A percentile compares a stretch with the other conserved stretches of the same genome.
These are phyloP conservation scores for Drosophila equinoxialis DNA, from an alignment of 1,140 invertebrate genomes.

Conservation along the genomic window DNA sequence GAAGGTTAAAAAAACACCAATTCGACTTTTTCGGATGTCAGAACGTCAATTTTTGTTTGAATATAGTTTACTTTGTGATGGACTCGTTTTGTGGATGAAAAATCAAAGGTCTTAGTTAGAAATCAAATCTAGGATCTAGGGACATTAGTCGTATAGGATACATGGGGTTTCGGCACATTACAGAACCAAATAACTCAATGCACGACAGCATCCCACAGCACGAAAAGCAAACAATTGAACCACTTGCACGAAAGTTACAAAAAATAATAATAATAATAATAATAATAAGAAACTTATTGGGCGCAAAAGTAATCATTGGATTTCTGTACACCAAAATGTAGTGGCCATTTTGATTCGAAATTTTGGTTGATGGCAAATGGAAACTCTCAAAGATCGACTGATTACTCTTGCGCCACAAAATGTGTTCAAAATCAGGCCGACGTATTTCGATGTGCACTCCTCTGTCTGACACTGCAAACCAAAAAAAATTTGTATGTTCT, in stretches of 20 bases:
- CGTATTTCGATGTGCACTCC: constrained; percentile 41
- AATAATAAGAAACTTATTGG: neutral
- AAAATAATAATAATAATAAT: neutral
- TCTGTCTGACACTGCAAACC: constrained; percentile 64
- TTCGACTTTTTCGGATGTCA: too few species aligned
- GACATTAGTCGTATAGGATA: too few species aligned
- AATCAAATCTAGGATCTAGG: too few species aligned
- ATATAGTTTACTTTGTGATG: too few species aligned
- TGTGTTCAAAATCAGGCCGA: constrained; percentile 32
- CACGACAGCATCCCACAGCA: constrained; percentile 15
- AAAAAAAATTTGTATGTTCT: constrained; percentile 69
- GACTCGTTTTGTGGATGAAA: too few species aligned
- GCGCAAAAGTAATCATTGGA: constrained; percentile 18
- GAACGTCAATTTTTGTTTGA: too few species aligned
- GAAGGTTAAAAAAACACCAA: too few species aligned
- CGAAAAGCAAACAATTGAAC: constrained; percentile 2
- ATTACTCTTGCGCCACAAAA: constrained; percentile 22
- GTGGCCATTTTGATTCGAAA: neutral
- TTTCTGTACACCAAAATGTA: neutral
- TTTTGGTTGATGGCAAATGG: neutral
- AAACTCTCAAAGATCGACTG: neutral
- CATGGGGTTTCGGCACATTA: neutral
- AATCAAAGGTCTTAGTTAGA: too few species aligned
- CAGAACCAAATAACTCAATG: neutral
- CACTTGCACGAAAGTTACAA: neutral